Evolutionary conservation across 2,888 invertebrate species (phyloP).

Genomic region (Ethmia dodecea): DNA sequence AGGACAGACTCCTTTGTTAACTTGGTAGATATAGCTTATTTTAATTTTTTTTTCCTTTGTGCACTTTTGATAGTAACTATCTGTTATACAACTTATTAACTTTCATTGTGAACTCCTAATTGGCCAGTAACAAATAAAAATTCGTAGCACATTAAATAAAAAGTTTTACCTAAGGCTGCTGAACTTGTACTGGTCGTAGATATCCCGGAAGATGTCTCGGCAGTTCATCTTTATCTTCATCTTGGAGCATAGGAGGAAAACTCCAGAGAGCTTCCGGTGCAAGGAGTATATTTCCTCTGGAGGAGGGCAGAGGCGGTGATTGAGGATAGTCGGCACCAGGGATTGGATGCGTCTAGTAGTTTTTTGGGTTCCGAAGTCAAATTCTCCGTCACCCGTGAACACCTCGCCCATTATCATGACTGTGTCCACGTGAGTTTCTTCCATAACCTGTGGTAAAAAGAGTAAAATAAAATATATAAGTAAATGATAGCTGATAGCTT

Average conservation of each 20-base stretch:
- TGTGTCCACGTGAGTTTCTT: conserved; percentile 96
- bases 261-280: conserved; percentile 97
- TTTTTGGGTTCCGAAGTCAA: conserved; percentile 92
- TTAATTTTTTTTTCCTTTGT: too few species aligned
- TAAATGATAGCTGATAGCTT: too few species aligned
- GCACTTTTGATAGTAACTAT: too few species aligned
- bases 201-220: conserved; percentile 87
- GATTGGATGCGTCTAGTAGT: conserved; percentile 88
- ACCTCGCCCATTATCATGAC: conserved; percentile 98
- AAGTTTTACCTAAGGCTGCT: conserved; percentile 25
- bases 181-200: conserved; percentile 82
- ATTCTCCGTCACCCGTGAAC: conserved; percentile 86
- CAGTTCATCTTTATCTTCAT: conserved; percentile 90
- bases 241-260: conserved; percentile 94
- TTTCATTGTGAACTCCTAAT: too few species aligned
- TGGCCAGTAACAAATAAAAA: too few species aligned
- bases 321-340: conserved; percentile 94
- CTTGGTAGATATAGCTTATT: too few species aligned
- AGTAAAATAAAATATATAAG: too few species aligned
- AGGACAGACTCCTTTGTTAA: too few species aligned
- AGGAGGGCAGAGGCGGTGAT: conserved; percentile 95
- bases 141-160: too few species aligned
- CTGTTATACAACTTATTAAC: too few species aligned
- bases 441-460: conserved; percentile 90
- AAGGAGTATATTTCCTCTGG: conserved; percentile 99